Conservation (phyloP, 1,140 invertebrate genomes). For the Drosophila dunni region DNA sequence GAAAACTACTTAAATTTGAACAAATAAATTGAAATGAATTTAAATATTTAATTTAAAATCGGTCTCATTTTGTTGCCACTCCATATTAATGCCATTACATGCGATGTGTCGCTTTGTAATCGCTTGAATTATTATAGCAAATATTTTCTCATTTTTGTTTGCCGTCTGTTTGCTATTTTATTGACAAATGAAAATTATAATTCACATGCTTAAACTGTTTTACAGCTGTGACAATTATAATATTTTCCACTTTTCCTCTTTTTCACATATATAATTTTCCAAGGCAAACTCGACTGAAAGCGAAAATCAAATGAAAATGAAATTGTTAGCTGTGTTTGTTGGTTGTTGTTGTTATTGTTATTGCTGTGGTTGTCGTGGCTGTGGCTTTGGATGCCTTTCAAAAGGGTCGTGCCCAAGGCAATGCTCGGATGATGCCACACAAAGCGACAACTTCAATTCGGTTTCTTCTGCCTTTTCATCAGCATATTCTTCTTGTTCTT, state of each 20-base stretch:
- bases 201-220: slow-evolving; percentile 7
- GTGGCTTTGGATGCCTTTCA: not conserved
- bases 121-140: no score
- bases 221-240: slow-evolving; percentile 13
- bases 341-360: not conserved
- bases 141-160: no score
- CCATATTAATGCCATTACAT: no score
- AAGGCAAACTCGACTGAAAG: not conserved
- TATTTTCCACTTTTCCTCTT: not conserved
- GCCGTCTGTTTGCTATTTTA: not conserved
- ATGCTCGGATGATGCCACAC: slow-evolving; percentile 64
- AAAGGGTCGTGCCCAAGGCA: slow-evolving; percentile 51
- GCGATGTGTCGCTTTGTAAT: no score
- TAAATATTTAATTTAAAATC: no score
- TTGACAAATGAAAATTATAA: not conserved
- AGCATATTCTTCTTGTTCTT: not conserved
- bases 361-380: not conserved
- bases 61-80: no score
- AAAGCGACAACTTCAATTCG: slow-evolving; percentile 62
- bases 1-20: no score
- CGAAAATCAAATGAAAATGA: slow-evolving; percentile 33
- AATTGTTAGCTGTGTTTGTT: slow-evolving; percentile 6
- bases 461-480: not conserved
- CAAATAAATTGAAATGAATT: no score
- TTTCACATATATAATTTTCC: slow-evolving; percentile 5